phyloP scores from a whole-genome alignment of 2,888 invertebrate species.

The Theretra japonica region DNA sequence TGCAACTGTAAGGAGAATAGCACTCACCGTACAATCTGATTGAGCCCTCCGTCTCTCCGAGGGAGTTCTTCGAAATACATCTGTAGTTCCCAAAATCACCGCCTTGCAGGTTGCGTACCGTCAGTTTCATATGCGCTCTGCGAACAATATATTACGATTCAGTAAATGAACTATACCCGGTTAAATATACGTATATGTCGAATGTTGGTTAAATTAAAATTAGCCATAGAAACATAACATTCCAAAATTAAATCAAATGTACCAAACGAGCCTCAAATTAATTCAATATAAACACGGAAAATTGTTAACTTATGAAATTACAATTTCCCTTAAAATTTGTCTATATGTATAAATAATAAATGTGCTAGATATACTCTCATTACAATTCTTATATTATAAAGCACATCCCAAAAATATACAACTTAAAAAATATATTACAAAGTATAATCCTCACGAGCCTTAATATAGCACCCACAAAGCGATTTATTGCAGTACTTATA shows the following conservation, averaged over 20 bases:
- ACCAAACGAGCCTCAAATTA: too few relatives aligned
- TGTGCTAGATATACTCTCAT: neutral
- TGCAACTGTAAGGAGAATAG: neutral
- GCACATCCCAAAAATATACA: neutral
- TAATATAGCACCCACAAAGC: neutral
- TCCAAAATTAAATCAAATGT: too few relatives aligned
- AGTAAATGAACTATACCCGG: neutral
- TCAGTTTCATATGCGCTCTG: conserved; percentile 94
- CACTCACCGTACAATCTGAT: conserved; percentile 93
- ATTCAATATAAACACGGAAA: too few relatives aligned
- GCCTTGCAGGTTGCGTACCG: conserved; percentile 91
- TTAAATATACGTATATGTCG: too few relatives aligned
- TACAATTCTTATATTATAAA: too few relatives aligned
- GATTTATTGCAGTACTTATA: conserved; percentile 10
- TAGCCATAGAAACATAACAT: too few relatives aligned
- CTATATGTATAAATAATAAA: too few relatives aligned
- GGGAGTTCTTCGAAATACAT: conserved; percentile 96
- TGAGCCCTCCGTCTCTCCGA: conserved; percentile 96
- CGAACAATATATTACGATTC: conserved; percentile 34
- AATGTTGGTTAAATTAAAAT: too few relatives aligned
- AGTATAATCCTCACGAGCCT: conserved; percentile 29
- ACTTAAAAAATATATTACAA: conserved; percentile 4
- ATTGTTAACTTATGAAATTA: too few relatives aligned
- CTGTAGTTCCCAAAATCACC: conserved; percentile 96
- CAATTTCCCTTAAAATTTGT: too few relatives aligned